These are phyloP conservation scores for Perithous albicinctus DNA, from an alignment of 2,888 invertebrate genomes.

Conservation along the genomic window DNA sequence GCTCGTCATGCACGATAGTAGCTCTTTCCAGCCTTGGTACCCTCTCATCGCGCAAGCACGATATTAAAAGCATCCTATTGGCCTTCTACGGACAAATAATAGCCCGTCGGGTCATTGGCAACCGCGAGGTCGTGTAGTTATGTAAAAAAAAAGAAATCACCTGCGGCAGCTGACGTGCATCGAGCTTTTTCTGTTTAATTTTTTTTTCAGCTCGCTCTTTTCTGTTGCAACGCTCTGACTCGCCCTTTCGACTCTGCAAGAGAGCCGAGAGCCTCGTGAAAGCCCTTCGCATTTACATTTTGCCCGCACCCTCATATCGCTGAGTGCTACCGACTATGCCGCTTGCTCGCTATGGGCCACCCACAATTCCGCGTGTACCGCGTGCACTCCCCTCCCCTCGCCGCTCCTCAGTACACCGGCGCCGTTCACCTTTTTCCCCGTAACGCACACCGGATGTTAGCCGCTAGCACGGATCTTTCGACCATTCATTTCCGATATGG, in stretches of 20 bases:
- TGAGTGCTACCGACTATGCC: constrained; percentile 74
- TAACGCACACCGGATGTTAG: constrained; percentile 59
- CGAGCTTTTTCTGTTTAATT: constrained; percentile 41
- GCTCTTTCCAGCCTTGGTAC: constrained; percentile 39
- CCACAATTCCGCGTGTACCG: constrained; percentile 29
- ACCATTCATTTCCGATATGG: constrained; percentile 57
- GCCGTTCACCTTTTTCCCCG: constrained; percentile 47
- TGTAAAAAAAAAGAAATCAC: constrained; percentile 38
- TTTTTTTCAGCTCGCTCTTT: constrained; percentile 38
- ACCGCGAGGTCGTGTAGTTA: constrained; percentile 53
- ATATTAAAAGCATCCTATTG: constrained; percentile 66
- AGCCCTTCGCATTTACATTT: constrained; percentile 74
- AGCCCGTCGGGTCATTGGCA: constrained; percentile 62
- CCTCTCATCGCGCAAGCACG: constrained; percentile 31
- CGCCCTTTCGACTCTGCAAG: constrained; percentile 51
- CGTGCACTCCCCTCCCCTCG: background rate
- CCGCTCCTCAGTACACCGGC: constrained; percentile 25
- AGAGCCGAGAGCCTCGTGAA: constrained; percentile 69
- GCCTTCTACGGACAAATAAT: constrained; percentile 63
- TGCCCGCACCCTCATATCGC: constrained; percentile 77
- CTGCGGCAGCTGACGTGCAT: constrained; percentile 49
- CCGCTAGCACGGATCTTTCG: constrained; percentile 51
- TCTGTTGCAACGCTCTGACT: constrained; percentile 51
- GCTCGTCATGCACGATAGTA: constrained; percentile 13
- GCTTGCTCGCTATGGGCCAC: constrained; percentile 37